A percentile compares a stretch with the other conserved stretches of the same genome.
Evolutionary conservation across 2,797 vertebrate genomes (phyloP).

Genomic region (Rhincodon typus): DNA sequence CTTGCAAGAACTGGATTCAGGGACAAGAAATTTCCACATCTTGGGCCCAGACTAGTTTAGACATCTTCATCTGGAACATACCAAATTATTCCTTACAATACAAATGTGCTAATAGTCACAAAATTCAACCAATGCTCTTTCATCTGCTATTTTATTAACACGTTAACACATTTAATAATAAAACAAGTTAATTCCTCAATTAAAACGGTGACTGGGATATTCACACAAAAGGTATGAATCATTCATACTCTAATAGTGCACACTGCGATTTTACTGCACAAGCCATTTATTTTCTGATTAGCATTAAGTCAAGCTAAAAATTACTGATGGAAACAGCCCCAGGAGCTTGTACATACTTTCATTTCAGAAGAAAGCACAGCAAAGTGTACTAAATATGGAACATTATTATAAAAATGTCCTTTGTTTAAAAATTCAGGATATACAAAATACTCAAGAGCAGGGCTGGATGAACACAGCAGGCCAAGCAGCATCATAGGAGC

Average conservation of each 20-base stretch:
- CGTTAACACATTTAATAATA: background rate
- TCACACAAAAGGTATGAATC: background rate
- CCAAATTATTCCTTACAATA: background rate
- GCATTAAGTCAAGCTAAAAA: background rate
- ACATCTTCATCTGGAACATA: background rate
- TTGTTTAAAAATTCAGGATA: background rate
- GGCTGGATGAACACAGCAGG: too few species aligned
- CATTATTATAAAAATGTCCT: background rate
- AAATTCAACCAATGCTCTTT: background rate
- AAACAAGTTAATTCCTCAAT: background rate
- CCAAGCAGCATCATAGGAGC: too few species aligned
- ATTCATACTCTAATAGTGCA: background rate
- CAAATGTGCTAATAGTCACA: background rate
- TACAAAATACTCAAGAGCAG: background rate
- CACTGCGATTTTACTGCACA: background rate
- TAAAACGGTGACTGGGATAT: background rate
- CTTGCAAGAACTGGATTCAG: background rate
- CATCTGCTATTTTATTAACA: background rate
- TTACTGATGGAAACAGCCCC: background rate
- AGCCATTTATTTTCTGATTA: constrained; percentile 17
- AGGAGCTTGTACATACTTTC: background rate
- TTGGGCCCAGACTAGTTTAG: background rate
- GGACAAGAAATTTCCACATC: background rate
- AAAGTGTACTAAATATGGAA: background rate
- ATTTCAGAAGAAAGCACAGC: background rate